Conservation (phyloP, 2,797 vertebrate species). For the Mallotus villosus region DNA sequence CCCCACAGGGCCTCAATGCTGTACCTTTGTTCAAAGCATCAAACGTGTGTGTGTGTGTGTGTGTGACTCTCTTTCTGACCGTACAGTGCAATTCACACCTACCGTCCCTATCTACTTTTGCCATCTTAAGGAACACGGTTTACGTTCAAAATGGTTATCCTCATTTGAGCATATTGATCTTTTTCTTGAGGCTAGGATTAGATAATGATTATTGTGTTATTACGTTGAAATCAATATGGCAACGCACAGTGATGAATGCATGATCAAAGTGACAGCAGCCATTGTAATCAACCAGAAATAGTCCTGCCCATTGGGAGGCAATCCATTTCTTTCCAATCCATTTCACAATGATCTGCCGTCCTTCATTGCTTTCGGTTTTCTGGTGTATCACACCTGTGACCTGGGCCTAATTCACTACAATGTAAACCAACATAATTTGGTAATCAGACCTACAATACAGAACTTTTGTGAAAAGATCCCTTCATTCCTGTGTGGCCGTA, state of each 20-base stretch:
- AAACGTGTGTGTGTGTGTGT: constrained; percentile 15
- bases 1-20: constrained; percentile 30
- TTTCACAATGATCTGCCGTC: no score
- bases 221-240: constrained; percentile 3
- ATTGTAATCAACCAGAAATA: neutral
- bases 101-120: neutral
- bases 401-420: no score
- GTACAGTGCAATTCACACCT: neutral
- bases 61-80: neutral
- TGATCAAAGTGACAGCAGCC: neutral
- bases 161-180: neutral
- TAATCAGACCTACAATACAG: no score
- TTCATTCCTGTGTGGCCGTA: neutral
- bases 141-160: neutral
- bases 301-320: neutral
- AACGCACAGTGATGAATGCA: constrained; percentile 1
- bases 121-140: neutral
- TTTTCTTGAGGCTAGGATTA: neutral
- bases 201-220: neutral
- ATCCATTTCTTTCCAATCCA: no score
- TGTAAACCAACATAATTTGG: no score
- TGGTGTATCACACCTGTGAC: no score
- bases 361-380: no score
- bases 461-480: neutral
- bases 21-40: constrained; percentile 48